phyloP scores from a whole-genome alignment of 2,797 vertebrate genomes.

The Hylomyscus alleni region DNA sequence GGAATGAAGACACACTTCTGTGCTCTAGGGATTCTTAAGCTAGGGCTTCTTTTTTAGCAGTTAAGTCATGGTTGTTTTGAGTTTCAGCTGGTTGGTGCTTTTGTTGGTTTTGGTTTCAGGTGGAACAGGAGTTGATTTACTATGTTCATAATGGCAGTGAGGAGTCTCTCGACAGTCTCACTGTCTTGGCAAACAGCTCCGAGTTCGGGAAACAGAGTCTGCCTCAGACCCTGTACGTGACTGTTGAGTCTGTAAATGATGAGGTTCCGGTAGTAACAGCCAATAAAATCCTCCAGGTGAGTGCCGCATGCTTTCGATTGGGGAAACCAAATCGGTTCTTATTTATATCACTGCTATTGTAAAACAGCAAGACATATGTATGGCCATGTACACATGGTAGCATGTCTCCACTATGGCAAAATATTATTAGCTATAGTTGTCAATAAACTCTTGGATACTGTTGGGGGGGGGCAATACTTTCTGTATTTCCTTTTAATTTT shows the following conservation, averaged over 20 bases:
- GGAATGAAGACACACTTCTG: background rate
- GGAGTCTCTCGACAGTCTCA: constrained; percentile 92
- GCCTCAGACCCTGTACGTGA: constrained; percentile 91
- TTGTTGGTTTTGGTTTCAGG: constrained; percentile 86
- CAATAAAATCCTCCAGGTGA: constrained; percentile 95
- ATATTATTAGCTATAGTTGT: background rate
- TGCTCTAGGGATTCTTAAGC: background rate
- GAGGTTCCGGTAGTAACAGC: constrained; percentile 92
- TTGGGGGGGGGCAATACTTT: background rate
- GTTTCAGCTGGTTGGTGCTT: constrained; percentile 38
- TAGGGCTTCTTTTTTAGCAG: background rate
- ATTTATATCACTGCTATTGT: constrained; percentile 18
- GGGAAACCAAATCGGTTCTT: background rate
- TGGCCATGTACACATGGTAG: background rate
- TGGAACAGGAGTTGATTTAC: constrained; percentile 94
- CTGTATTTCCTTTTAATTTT: background rate
- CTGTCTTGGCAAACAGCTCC: constrained; percentile 92
- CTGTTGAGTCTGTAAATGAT: constrained; percentile 93
- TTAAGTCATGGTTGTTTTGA: constrained; percentile 2
- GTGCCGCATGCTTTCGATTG: constrained; percentile 70
- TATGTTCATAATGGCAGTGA: constrained; percentile 95
- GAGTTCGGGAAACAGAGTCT: constrained; percentile 93
- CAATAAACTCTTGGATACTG: background rate
- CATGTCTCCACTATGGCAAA: background rate
- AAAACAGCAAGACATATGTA: background rate